Evolutionary conservation across 1,140 invertebrate species (phyloP), one percentile per base, ranked within the genome.

Genomic region (Aphis gossypii): DNA sequence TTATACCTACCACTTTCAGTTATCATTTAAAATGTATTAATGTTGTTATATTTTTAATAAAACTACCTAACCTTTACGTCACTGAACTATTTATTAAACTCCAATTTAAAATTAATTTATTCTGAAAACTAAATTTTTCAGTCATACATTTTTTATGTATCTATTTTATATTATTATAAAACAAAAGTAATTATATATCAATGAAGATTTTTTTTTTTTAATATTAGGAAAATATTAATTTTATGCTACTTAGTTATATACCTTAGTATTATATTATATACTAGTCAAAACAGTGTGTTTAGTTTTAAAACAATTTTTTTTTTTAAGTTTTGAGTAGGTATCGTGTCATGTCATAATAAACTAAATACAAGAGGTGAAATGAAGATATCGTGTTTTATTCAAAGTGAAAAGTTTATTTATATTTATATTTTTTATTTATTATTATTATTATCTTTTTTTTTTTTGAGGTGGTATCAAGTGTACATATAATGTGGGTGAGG

Each of bases 371-470:
- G 35, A 84, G 76, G 7, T 92, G 46, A 46, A n/a, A 92, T 48
- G n/a, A 48, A 83, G 68, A 83, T 92, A 92, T 92, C 76, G 46
- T 84, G 76, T 92, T 92, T 82, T 84, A 92, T 92, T 83, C 68
- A 92, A 83, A 92, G 60, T 83, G n/a, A 92, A 92, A 92, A 92
- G 41, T 92, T 92, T 76, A 18, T 76, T 68, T 60, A 3, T 41
- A 41, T 41, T 41, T 41, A 41, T 41, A 41, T 41, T 41, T 41
- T 41, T 41, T 41, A 41, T 41, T 41, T 41, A 41, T 41, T 41
- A 41, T 41, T 41, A 41, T 41, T 2, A 41, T 41, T 41, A 41
- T 41, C 3, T 46, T 51, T n/a, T 54, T 35, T 51, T 88, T 35
- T 54, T 46, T 87, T 83, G 54, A 51, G 91, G n/a, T 25, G 6